phyloP scores from a whole-genome alignment of 92 coral and sea anemone species.

The Parazoanthus swiftii region DNA sequence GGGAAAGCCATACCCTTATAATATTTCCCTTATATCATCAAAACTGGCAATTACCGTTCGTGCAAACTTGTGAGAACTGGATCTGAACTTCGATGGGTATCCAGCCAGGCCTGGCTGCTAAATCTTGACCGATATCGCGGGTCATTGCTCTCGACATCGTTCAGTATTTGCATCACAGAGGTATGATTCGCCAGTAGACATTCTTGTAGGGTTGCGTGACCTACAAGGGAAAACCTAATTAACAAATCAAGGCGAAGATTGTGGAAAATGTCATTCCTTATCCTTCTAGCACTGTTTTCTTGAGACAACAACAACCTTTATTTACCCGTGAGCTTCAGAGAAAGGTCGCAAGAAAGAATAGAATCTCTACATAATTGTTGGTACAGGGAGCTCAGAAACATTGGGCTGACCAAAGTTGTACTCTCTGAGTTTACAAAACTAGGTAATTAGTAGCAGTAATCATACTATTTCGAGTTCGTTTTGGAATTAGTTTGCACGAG shows the following conservation, averaged over 20 bases:
- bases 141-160: neutral
- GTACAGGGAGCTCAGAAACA: no score
- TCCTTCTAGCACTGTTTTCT: neutral
- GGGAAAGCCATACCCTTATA: no score
- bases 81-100: constrained; percentile 26
- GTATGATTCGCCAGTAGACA: constrained; percentile 26
- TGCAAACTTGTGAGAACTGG: constrained; percentile 17
- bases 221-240: neutral
- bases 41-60: constrained; percentile 5
- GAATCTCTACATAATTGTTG: no score
- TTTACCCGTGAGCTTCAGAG: no score
- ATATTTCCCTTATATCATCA: neutral
- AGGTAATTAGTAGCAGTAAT: no score
- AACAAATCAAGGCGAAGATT: no score
- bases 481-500: no score
- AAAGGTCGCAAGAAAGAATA: no score
- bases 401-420: no score
- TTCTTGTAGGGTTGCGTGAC: constrained; percentile 5
- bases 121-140: constrained; percentile 30
- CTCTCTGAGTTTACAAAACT: no score
- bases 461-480: no score
- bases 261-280: neutral
- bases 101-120: constrained; percentile 37
- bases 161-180: neutral
- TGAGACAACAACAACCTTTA: neutral